A percentile compares a stretch with the other conserved stretches of the same genome.
These are phyloP conservation scores for Autographa pulchrina DNA, from an alignment of 2,888 invertebrate species.

Conservation along the genomic window DNA sequence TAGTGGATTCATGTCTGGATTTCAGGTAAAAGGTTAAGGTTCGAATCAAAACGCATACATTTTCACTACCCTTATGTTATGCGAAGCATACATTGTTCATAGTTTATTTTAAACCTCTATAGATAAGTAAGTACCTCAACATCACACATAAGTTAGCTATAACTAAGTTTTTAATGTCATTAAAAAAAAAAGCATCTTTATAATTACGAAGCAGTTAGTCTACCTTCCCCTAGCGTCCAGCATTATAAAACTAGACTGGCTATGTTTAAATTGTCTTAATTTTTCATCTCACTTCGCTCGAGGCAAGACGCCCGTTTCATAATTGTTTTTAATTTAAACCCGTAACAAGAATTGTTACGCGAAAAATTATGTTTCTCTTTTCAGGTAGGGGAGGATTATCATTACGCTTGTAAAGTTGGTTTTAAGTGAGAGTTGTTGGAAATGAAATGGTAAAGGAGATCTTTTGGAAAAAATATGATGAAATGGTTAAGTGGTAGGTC, in stretches of 20 bases:
- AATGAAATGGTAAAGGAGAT: too few relatives aligned
- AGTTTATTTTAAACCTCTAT: too few relatives aligned
- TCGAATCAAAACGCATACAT: too few relatives aligned
- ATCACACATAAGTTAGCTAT: too few relatives aligned
- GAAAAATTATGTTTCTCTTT: constrained; percentile 74
- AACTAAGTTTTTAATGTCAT: not conserved
- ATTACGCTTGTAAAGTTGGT: not conserved
- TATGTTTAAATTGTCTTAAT: constrained; percentile 87
- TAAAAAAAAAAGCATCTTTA: not conserved
- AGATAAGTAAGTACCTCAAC: too few relatives aligned
- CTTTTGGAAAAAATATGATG: too few relatives aligned
- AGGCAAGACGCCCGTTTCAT: constrained; percentile 72
- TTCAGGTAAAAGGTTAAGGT: too few relatives aligned
- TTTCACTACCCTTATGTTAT: too few relatives aligned
- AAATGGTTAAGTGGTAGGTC: too few relatives aligned
- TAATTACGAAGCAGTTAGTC: not conserved
- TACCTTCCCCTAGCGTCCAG: constrained; percentile 41
- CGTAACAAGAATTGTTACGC: constrained; percentile 72
- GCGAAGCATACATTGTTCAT: too few relatives aligned
- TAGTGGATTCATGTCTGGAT: too few relatives aligned
- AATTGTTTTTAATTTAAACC: constrained; percentile 88
- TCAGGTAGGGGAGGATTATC: constrained; percentile 55
- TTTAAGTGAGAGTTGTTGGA: constrained; percentile 12
- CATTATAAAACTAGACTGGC: constrained; percentile 66
- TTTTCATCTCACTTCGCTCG: constrained; percentile 83